A percentile compares a stretch with the other conserved stretches of the same genome.
Conservation (phyloP, 1,140 invertebrate species). For the Prorops nasuta region DNA sequence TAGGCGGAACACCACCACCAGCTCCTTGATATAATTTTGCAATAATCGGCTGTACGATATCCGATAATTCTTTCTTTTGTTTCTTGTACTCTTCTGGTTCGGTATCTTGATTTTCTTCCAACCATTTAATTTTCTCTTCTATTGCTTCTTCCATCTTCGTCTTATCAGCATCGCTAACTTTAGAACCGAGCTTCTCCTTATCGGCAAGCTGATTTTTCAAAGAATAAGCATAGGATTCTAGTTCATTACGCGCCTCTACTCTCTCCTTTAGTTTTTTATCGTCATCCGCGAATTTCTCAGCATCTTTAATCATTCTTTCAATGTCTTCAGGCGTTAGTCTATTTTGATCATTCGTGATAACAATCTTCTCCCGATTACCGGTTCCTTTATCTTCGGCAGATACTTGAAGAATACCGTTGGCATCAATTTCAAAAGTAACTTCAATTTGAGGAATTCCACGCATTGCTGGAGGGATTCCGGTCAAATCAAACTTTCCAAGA, state of each 20-base stretch:
- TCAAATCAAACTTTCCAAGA: constrained; percentile 96
- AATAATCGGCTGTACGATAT: constrained; percentile 96
- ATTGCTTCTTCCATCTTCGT: constrained; percentile 93
- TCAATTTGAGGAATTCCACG: constrained; percentile 98
- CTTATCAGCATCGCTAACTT: constrained; percentile 87
- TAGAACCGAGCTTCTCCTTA: constrained; percentile 96
- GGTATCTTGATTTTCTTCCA: constrained; percentile 93
- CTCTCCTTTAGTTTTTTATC: constrained; percentile 97
- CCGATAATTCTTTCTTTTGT: constrained; percentile 96
- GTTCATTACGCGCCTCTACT: constrained; percentile 91
- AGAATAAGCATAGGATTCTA: constrained; percentile 97
- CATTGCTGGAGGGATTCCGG: constrained; percentile 96
- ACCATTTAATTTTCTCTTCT: constrained; percentile 97
- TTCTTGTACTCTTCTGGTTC: constrained; percentile 93
- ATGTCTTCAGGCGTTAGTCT: constrained; percentile 96
- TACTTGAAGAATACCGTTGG: constrained; percentile 95
- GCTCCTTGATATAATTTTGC: constrained; percentile 92
- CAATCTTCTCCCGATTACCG: constrained; percentile 97
- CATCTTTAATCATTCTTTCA: constrained; percentile 97
- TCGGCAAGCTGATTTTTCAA: constrained; percentile 97
- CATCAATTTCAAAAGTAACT: constrained; percentile 99
- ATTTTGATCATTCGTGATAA: constrained; percentile 98
- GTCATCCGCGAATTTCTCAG: constrained; percentile 97
- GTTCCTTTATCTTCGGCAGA: constrained; percentile 98
- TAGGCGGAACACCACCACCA: constrained; percentile 72